Evolutionary conservation across 1,140 invertebrate species (phyloP).

Genomic region (Leptinotarsa defecta): DNA sequence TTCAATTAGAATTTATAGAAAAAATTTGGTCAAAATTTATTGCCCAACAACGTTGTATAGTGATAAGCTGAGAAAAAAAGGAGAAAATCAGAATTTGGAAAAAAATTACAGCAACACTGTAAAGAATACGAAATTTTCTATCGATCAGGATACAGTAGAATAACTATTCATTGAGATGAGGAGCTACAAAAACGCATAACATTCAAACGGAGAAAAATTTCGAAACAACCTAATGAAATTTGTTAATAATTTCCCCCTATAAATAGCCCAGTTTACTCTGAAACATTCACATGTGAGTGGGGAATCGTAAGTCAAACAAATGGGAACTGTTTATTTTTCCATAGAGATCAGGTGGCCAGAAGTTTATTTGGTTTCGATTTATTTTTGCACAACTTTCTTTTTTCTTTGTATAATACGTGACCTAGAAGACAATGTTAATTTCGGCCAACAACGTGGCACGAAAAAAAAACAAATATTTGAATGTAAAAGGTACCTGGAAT

Average conservation of each 20-base stretch:
- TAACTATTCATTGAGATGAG: too few species aligned
- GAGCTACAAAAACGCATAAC: too few species aligned
- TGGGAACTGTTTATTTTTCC: constrained; percentile 26
- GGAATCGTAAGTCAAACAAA: constrained; percentile 25
- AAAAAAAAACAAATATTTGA: constrained; percentile 4
- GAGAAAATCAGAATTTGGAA: too few species aligned
- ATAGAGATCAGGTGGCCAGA: constrained; percentile 23
- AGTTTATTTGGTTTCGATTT: constrained; percentile 28
- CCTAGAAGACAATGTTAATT: constrained; percentile 3
- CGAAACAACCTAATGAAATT: background rate
- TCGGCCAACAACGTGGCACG: background rate
- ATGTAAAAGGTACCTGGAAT: background rate
- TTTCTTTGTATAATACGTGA: constrained; percentile 14
- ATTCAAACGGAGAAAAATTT: too few species aligned
- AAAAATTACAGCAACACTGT: too few species aligned
- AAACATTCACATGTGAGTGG: constrained; percentile 12
- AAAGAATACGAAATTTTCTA: too few species aligned
- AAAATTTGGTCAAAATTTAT: too few species aligned
- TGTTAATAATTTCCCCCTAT: constrained; percentile 5
- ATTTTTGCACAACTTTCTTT: constrained; percentile 21
- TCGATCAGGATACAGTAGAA: too few species aligned
- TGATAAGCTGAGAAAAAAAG: too few species aligned
- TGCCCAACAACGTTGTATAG: too few species aligned
- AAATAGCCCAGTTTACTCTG: constrained; percentile 18
- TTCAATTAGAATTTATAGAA: too few species aligned